Evolutionary conservation across 2,888 invertebrate genomes (phyloP).

Genomic region (Achlya flavicornis): DNA sequence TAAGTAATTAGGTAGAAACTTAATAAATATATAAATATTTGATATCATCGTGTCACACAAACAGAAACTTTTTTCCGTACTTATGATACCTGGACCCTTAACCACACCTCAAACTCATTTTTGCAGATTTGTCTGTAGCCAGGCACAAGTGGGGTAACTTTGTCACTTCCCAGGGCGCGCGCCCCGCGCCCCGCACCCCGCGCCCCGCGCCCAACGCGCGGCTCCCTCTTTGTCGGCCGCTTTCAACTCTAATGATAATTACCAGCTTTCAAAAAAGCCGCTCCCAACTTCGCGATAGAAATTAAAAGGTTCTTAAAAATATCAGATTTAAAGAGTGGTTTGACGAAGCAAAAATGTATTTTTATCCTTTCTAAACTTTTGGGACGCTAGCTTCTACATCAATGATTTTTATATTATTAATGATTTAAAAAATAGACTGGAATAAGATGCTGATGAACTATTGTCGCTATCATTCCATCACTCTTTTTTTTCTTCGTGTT

Average conservation of each 20-base stretch:
- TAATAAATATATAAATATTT: no score
- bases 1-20: no score
- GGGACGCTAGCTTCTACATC: background rate
- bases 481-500: no score
- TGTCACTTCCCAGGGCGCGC: constrained; percentile 5
- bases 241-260: constrained; percentile 41
- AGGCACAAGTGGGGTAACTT: constrained; percentile 3
- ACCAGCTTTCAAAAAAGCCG: constrained; percentile 38
- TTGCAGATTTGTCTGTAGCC: background rate
- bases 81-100: background rate
- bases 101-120: background rate
- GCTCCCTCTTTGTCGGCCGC: constrained; percentile 15
- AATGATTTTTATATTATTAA: background rate
- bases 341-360: background rate
- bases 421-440: background rate
- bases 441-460: no score
- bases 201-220: background rate
- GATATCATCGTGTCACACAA: no score
- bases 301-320: constrained; percentile 28
- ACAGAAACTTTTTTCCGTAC: no score
- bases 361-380: background rate
- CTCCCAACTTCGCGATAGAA: constrained; percentile 35
- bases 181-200: background rate
- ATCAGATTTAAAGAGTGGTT: background rate
- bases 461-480: no score